Base-by-base conservation (phyloP, 2,797 vertebrate species). In the Anisognathus igniventris region DNA sequence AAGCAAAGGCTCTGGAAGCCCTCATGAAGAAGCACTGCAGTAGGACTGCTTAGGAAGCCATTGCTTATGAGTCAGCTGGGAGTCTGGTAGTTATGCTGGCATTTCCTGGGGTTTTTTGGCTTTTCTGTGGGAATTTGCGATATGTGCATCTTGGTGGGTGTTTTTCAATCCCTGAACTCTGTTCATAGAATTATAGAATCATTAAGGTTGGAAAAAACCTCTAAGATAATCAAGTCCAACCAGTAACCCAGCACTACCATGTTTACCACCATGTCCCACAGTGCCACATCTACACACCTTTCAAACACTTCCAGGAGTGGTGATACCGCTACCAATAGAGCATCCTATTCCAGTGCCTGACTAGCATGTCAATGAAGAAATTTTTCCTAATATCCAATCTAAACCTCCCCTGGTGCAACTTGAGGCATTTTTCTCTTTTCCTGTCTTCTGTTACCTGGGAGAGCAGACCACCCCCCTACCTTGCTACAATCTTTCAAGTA, bases 101-200 rank as follows among this genome's bases (percentile, higher is more conserved):
- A 82, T 81, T 35, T 76, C n/a, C 56, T 48, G 19, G 10, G 3
- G 4, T 44, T 37, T 68, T 67, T 40, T 42, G 8, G 24, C 19
- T 81, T 87, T 78, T 61, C 60, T 42, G 17, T 30, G 33, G 40
- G 30, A 42, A 35, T 67, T 2, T 76, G 22, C 25, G 17, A 23
- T 28, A 51, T 0, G 1, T 12, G 19, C 6, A 6, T 14, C 35
- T 54, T 25, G 12, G 30, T 75, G 39, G 20, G 21, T 4, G 0
- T n/a, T 73, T 84, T 78, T 42, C 44, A 78, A 6, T 40, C n/a
- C 42, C 70, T 45, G 30, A 39, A 28, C 10, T 44, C 61, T 39
- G 17, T 24, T 70, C 24, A 44, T 3, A 56, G 42, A 82, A 18
- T 22, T 37, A 56, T 0, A 39, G 37, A 56, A 39, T 64, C 1